Conservation (phyloP, 2,113 vertebrate species). For the human (Homo sapiens) region GRCh38 chr3:171613501-171614000, state of each 20-base stretch:
- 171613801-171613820: background rate
- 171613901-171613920: background rate
- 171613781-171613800: background rate
- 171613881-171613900: background rate
- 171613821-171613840: background rate
- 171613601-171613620: background rate
- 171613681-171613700: background rate
- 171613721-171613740: background rate
- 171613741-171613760: background rate
- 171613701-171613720: conserved; percentile 41
- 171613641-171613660: no score
- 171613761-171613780: background rate
- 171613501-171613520: background rate
- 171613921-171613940: background rate
- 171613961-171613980: background rate
- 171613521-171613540: background rate
- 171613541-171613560: background rate
- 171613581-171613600: background rate
- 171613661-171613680: no score
- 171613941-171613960: background rate
- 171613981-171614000: no score
- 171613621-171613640: background rate
- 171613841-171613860: background rate
- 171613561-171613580: background rate
- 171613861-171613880: background rate